phyloP scores from a whole-genome alignment of 2,113 vertebrate species.

The Caracal caracal region DNA sequence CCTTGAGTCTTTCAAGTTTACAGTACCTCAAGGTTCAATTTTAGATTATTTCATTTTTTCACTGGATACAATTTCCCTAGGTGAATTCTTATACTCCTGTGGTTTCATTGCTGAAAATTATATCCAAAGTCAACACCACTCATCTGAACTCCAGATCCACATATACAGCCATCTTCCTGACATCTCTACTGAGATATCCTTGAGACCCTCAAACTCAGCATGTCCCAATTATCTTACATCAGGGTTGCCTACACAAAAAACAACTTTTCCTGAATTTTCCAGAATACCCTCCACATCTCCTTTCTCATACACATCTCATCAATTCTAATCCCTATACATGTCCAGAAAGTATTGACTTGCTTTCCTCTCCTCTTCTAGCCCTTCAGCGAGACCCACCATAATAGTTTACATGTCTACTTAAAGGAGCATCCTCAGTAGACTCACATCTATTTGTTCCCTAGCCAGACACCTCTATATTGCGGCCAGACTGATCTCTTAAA shows the following conservation, averaged over 20 bases:
- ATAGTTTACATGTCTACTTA: not conserved
- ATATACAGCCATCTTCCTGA: not conserved
- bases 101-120: not conserved
- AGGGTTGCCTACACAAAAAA: not conserved
- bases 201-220: not conserved
- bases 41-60: not conserved
- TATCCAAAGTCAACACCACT: not conserved
- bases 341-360: not conserved
- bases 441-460: not conserved
- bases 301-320: not conserved
- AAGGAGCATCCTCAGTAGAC: not conserved
- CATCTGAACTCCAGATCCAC: not conserved
- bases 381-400: not conserved
- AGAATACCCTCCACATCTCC: not conserved
- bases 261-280: not conserved
- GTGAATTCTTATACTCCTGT: not conserved
- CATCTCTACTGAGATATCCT: not conserved
- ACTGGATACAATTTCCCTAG: not conserved
- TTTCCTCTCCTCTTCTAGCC: not conserved
- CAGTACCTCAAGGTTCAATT: not conserved
- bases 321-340: not conserved
- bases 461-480: not conserved
- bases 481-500: not conserved
- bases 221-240: not conserved
- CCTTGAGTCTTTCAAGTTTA: not conserved